Evolutionary conservation across 2,797 vertebrate genomes (phyloP).

Genomic region (Okamejei kenojei): DNA sequence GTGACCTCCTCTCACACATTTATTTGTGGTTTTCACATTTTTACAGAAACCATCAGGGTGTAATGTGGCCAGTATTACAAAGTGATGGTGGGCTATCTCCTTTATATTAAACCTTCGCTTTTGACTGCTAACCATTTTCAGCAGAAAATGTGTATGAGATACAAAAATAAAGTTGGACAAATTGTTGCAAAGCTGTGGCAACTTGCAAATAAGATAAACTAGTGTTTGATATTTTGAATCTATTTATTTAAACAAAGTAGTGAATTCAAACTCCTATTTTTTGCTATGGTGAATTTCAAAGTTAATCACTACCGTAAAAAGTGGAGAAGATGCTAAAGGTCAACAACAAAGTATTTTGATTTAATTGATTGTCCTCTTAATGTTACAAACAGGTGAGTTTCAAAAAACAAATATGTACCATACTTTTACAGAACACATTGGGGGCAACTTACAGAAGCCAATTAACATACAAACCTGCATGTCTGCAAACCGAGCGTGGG

Average conservation of each 20-base stretch:
- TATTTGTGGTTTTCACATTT: background rate
- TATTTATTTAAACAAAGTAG: background rate
- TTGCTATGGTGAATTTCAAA: background rate
- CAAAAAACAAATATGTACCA: background rate
- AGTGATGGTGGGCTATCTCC: background rate
- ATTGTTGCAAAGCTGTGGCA: background rate
- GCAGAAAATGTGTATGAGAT: background rate
- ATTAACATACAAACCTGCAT: no score
- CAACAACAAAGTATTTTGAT: background rate
- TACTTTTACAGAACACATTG: background rate
- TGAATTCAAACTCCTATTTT: background rate
- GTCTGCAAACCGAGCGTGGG: no score
- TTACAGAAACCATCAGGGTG: background rate
- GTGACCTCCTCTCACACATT: background rate
- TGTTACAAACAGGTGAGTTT: background rate
- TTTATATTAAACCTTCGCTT: background rate
- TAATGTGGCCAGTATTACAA: background rate
- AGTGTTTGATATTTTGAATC: background rate
- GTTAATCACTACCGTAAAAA: background rate
- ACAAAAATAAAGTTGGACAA: background rate
- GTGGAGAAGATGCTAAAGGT: background rate
- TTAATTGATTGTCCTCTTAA: background rate
- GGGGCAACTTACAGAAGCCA: no score
- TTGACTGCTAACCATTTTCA: background rate
- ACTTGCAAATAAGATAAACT: background rate